Evolutionary conservation across 2,888 invertebrate genomes (phyloP), one percentile per base, ranked within the genome.

Genomic region (Mythimna ferrago): DNA sequence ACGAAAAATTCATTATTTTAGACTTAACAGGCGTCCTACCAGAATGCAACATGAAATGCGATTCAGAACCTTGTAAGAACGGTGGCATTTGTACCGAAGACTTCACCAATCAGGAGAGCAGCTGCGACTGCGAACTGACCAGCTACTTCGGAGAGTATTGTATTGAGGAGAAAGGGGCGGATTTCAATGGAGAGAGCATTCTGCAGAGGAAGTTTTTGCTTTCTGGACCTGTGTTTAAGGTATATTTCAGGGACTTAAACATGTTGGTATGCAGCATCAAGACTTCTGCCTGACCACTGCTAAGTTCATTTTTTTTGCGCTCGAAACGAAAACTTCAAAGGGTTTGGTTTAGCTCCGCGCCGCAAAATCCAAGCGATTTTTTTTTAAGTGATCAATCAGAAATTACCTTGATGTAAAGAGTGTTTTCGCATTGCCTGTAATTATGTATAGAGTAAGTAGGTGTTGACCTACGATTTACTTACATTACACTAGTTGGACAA

Each of bases 121-220:
- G 98, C 14, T 99, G 99, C 89, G 98, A 99, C 83, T 99, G 99
- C 86, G 98, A 98, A 86, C 97, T 98, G 78, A 99, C 99, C 0
- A 99, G 99, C 73, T 99, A 99, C 91, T 98, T 98, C 84, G 99
- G 99, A 19, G 98, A 98, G 86, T 97, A 97, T 87, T 99, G 99
- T 89, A 97, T 98, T 83, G 98, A 98, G 93, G 98, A 99, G 91
- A 98, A 98, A 90, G 99, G 98, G 0, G 99, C 98, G 0, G 98
- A 98, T 88, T 99, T 99, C 85, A 98, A 98, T 84, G 99, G 99
- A 0, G 98, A 98, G 89, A 98, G 98, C 26, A 98, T 98, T 77
- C 92, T 99, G 56, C 98, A 98, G 89, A 96, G 98, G 64, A 98
- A 98, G 87, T 98, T 98, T 90, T 97, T 97, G 7, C 92, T 98